Evolutionary conservation across 2,113 vertebrate species (phyloP).

Genomic region (Centropristis striata): DNA sequence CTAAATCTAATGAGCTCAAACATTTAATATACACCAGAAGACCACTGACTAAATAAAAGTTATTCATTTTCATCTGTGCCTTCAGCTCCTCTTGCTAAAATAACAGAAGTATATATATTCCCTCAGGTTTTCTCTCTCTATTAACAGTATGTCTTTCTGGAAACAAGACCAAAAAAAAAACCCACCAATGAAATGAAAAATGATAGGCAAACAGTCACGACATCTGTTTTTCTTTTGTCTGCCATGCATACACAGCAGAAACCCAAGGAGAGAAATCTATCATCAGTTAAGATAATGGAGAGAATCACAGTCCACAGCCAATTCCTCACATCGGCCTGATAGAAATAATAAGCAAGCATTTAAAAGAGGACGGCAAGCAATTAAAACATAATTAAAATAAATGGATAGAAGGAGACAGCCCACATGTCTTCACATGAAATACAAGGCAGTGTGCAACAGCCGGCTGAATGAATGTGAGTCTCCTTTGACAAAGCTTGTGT

Average conservation of each 20-base stretch:
- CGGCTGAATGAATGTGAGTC: constrained; percentile 73
- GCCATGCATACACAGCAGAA: constrained; percentile 62
- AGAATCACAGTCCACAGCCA: constrained; percentile 72
- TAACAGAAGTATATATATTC: constrained; percentile 22
- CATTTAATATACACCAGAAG: constrained; percentile 47
- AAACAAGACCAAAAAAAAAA: constrained; percentile 50
- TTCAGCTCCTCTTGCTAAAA: constrained; percentile 43
- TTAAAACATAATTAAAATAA: constrained; percentile 83
- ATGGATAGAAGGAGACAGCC: constrained; percentile 75
- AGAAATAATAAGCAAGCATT: constrained; percentile 82
- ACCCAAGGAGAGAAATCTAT: constrained; percentile 74
- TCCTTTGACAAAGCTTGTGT: constrained; percentile 80
- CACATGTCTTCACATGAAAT: constrained; percentile 78
- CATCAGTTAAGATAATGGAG: constrained; percentile 80
- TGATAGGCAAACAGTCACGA: constrained; percentile 72
- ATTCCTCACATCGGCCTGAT: constrained; percentile 79
- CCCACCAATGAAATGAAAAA: constrained; percentile 69
- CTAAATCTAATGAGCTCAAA: constrained; percentile 64
- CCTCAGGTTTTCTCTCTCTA: constrained; percentile 41
- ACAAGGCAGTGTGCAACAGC: constrained; percentile 72
- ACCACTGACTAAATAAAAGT: constrained; percentile 55
- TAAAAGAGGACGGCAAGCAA: constrained; percentile 76
- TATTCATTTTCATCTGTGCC: constrained; percentile 44
- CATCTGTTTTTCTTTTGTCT: constrained; percentile 85
- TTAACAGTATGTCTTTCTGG: constrained; percentile 67